phyloP scores from a whole-genome alignment of 2,888 invertebrate species.

The Tiphia femorata region DNA sequence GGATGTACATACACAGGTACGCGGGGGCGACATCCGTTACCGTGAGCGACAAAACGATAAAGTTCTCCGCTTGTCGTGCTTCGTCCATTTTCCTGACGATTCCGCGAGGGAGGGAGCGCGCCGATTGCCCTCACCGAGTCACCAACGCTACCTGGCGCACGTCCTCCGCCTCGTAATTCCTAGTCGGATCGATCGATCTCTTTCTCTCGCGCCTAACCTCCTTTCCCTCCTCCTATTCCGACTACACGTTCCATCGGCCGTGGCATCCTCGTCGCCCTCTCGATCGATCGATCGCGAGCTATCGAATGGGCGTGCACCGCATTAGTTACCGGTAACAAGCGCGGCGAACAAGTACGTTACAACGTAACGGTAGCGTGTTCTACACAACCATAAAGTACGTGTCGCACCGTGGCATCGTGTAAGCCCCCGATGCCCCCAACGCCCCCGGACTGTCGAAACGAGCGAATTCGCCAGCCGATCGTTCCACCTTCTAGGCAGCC shows the following conservation, averaged over 20 bases:
- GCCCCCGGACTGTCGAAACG: too few species aligned
- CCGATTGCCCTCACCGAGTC: neutral
- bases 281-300: conserved; percentile 42
- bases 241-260: neutral
- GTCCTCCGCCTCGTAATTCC: conserved; percentile 35
- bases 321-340: conserved; percentile 59
- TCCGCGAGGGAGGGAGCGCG: conserved; percentile 12
- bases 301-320: conserved; percentile 44
- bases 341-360: conserved; percentile 58
- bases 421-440: conserved; percentile 9
- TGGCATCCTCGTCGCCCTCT: neutral
- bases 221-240: neutral
- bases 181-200: conserved; percentile 26
- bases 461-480: neutral
- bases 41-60: conserved; percentile 28
- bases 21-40: neutral
- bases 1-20: neutral
- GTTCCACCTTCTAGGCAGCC: too few species aligned
- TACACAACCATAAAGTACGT: conserved; percentile 60
- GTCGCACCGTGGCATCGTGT: conserved; percentile 39
- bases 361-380: conserved; percentile 49
- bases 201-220: conserved; percentile 6
- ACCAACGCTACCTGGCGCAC: too few species aligned
- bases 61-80: conserved; percentile 6
- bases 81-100: conserved; percentile 19